Evolutionary conservation across 2,888 invertebrate species (phyloP).

Genomic region (Drosophila recens): DNA sequence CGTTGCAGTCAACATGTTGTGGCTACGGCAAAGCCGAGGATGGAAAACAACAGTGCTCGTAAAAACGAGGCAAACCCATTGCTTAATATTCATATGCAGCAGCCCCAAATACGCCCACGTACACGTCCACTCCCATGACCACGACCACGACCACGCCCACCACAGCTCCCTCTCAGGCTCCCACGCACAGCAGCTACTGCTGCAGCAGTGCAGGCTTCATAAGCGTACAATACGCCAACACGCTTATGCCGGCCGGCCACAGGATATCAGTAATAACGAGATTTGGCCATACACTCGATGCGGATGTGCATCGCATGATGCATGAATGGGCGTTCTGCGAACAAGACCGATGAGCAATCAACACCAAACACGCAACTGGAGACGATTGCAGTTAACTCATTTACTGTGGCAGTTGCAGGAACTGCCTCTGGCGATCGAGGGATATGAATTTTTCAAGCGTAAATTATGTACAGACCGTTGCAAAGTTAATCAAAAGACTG

Average conservation of each 20-base stretch:
- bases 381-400: not conserved
- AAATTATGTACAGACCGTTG: constrained; percentile 41
- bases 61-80: constrained; percentile 9
- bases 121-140: not conserved
- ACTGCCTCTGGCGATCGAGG: constrained; percentile 12
- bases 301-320: constrained; percentile 37
- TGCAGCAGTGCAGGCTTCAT: constrained; percentile 15
- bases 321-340: constrained; percentile 29
- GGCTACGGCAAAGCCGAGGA: constrained; percentile 5
- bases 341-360: constrained; percentile 33
- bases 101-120: not conserved
- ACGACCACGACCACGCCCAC: not conserved
- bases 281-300: constrained; percentile 30
- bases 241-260: constrained; percentile 1
- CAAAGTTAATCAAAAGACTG: constrained; percentile 60
- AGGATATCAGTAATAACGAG: constrained; percentile 53
- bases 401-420: constrained; percentile 11
- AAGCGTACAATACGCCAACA: constrained; percentile 16
- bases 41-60: not conserved
- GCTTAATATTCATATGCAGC: constrained; percentile 34
- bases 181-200: constrained; percentile 7
- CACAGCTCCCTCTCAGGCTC: not conserved
- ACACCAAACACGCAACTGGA: constrained; percentile 20
- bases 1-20: constrained; percentile 19
- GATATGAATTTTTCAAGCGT: constrained; percentile 45